These are phyloP conservation scores for Anomalospiza imberbis DNA, from an alignment of 2,797 vertebrate species.

Conservation along the genomic window DNA sequence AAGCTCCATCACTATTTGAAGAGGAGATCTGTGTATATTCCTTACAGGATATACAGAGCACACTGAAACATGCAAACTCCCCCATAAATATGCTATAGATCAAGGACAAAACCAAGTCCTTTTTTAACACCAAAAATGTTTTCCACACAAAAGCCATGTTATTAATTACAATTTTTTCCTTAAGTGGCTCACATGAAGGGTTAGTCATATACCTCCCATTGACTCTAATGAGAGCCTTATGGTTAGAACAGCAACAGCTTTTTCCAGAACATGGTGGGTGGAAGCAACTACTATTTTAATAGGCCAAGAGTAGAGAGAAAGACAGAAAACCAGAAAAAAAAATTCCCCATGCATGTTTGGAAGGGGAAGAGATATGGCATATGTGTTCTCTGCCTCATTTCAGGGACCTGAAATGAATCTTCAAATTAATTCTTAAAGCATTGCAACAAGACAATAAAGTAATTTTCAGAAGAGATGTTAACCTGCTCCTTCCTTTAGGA, in stretches of 20 bases:
- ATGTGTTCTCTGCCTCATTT: background rate
- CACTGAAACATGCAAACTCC: background rate
- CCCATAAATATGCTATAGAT: constrained; percentile 26
- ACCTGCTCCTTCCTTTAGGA: background rate
- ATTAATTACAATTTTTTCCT: background rate
- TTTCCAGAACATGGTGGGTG: constrained; percentile 57
- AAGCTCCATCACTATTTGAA: constrained; percentile 14
- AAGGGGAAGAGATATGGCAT: background rate
- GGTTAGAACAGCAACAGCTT: constrained; percentile 25
- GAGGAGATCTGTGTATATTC: background rate
- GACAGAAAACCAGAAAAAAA: background rate
- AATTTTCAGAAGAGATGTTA: background rate
- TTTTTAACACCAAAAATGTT: constrained; percentile 1
- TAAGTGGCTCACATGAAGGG: background rate
- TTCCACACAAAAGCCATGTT: background rate
- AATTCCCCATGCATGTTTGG: background rate
- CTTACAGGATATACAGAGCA: constrained; percentile 15
- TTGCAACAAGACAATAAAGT: background rate
- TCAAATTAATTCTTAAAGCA: background rate
- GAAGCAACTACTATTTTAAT: constrained; percentile 52
- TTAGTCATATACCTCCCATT: constrained; percentile 46
- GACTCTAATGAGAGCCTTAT: constrained; percentile 54
- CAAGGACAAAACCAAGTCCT: background rate
- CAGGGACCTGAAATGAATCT: background rate
- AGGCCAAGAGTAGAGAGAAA: background rate